Evolutionary conservation across 2,797 vertebrate species (phyloP).

Genomic region (Luscinia luscinia): DNA sequence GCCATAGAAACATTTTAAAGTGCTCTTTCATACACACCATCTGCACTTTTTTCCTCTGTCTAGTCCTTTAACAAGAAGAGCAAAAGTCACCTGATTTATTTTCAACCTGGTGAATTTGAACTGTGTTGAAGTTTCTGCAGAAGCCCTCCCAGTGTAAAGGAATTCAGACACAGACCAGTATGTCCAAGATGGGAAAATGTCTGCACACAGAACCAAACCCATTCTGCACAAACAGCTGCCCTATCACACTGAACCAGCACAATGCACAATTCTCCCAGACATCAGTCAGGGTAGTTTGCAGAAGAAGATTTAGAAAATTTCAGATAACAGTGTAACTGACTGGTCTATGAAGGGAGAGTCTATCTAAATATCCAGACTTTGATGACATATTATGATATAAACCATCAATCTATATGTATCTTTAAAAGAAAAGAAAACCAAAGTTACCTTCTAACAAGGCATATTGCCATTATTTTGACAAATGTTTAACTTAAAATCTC

Average conservation of each 20-base stretch:
- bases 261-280: background rate
- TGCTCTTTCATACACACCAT: background rate
- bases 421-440: background rate
- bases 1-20: background rate
- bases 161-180: background rate
- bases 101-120: background rate
- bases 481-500: slow-evolving; percentile 1
- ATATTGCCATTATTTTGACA: slow-evolving; percentile 1
- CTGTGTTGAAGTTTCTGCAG: background rate
- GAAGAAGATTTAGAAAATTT: background rate
- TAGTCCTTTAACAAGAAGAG: background rate
- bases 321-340: background rate
- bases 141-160: background rate
- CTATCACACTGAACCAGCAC: background rate
- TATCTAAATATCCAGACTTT: background rate
- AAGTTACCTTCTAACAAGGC: background rate
- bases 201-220: background rate
- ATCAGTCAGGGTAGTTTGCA: background rate
- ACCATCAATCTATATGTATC: background rate
- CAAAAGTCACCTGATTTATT: background rate
- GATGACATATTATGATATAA: background rate
- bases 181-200: background rate
- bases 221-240: background rate
- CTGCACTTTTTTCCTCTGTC: background rate
- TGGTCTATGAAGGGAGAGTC: background rate